A percentile compares a stretch with the other conserved stretches of the same genome.
Evolutionary conservation across 2,113 vertebrate species (phyloP).

Genomic region (Conger conger): DNA sequence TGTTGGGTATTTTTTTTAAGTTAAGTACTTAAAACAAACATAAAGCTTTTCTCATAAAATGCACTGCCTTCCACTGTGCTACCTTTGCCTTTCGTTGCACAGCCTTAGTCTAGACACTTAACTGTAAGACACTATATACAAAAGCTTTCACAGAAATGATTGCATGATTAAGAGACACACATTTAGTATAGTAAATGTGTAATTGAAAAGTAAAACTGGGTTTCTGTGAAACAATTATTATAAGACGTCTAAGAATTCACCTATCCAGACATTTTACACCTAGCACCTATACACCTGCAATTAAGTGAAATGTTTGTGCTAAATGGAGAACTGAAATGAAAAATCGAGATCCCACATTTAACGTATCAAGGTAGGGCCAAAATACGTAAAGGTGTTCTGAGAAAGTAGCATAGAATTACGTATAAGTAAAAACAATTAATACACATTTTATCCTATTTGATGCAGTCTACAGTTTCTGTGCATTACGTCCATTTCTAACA

Average conservation of each 20-base stretch:
- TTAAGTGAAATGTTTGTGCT: neutral
- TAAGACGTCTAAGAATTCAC: conserved; percentile 5
- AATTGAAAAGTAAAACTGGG: neutral
- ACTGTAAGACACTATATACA: neutral
- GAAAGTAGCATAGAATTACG: neutral
- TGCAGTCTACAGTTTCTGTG: neutral
- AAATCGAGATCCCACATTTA: neutral
- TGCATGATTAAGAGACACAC: neutral
- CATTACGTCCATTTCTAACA: neutral
- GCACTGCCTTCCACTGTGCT: conserved; percentile 22
- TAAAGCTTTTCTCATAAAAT: conserved; percentile 29
- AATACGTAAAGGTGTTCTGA: neutral
- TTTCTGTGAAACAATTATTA: neutral
- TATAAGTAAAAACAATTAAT: neutral
- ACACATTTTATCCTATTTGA: neutral
- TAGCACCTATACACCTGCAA: neutral
- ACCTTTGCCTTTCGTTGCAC: conserved; percentile 10
- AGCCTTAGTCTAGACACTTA: conserved; percentile 1
- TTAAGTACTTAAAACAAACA: conserved; percentile 2
- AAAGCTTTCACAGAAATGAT: neutral
- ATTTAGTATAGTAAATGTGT: conserved; percentile 8
- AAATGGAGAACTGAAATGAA: neutral
- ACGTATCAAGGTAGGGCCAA: neutral
- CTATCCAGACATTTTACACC: neutral
- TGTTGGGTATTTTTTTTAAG: neutral